Conservation (phyloP, 35 echinoderm and acorn worm genomes). For the Apostichopus parvimensis region DNA sequence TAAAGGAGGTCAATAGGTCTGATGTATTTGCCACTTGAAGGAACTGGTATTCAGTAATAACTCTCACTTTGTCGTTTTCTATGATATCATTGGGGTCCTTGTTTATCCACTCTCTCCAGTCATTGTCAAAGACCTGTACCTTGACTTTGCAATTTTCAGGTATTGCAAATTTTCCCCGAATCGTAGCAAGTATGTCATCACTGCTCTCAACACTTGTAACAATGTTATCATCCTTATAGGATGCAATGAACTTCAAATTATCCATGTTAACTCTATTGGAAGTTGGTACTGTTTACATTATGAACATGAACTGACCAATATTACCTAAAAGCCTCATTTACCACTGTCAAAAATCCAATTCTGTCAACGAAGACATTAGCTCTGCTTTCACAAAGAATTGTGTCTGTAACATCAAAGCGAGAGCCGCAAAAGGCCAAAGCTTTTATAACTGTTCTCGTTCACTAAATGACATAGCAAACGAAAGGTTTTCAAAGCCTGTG, state of each 20-base stretch:
- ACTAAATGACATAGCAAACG: not conserved
- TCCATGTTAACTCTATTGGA: not conserved
- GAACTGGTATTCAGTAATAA: not conserved
- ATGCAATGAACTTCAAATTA: not conserved
- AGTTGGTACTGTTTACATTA: not conserved
- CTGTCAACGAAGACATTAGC: not conserved
- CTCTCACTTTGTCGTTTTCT: not conserved
- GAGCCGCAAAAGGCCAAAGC: not conserved
- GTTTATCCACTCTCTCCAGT: constrained; percentile 9
- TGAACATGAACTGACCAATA: not conserved
- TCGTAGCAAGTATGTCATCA: not conserved
- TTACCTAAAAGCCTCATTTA: not conserved
- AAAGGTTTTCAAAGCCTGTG: too few species aligned
- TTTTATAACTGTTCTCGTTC: not conserved
- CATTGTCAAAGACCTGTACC: not conserved
- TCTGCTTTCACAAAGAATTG: too few species aligned
- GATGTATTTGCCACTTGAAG: too few species aligned
- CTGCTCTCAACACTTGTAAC: not conserved
- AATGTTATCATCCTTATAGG: not conserved
- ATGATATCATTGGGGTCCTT: not conserved
- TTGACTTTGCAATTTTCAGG: not conserved
- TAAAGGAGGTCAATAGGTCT: too few species aligned
- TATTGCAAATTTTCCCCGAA: not conserved
- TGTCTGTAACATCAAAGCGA: too few species aligned
- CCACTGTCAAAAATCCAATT: not conserved